These are phyloP conservation scores for Acronicta aceris DNA, from an alignment of 2,888 invertebrate genomes.

Conservation along the genomic window DNA sequence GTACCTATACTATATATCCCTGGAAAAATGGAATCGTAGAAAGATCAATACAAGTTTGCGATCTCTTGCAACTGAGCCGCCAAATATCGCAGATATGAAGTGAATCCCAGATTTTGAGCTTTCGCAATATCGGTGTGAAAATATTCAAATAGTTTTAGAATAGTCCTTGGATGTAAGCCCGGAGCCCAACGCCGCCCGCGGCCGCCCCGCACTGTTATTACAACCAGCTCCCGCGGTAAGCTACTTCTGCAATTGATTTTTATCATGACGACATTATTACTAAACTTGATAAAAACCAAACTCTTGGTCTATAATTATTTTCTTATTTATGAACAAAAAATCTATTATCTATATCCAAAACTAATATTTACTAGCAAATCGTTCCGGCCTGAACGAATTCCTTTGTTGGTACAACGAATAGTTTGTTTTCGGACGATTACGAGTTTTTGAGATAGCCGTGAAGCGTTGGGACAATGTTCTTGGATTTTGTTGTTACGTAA, in stretches of 20 bases:
- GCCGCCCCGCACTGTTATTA: conserved; percentile 77
- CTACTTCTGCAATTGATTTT: conserved; percentile 81
- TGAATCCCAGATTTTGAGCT: neutral
- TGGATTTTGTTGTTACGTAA: conserved; percentile 9
- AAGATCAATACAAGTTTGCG: neutral
- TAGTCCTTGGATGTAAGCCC: conserved; percentile 43
- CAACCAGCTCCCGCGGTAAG: conserved; percentile 75
- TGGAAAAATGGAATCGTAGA: neutral
- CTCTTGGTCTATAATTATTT: conserved; percentile 62
- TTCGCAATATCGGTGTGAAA: conserved; percentile 6
- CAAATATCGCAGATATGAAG: neutral
- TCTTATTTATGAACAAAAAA: conserved; percentile 73
- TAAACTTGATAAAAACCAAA: conserved; percentile 69
- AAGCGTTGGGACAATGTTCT: conserved; percentile 23
- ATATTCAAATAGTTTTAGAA: conserved; percentile 46
- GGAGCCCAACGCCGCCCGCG: conserved; percentile 53
- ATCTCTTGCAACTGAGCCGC: neutral
- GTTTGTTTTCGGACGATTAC: conserved; percentile 38
- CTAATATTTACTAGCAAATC: conserved; percentile 67
- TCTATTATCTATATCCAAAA: conserved; percentile 68
- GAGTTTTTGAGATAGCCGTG: conserved; percentile 34
- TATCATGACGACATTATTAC: conserved; percentile 85
- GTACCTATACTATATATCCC: neutral
- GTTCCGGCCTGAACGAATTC: conserved; percentile 53
- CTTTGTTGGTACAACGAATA: conserved; percentile 42